Evolutionary conservation across 1,140 invertebrate genomes (phyloP).

Genomic region (Temnothorax nylanderi): DNA sequence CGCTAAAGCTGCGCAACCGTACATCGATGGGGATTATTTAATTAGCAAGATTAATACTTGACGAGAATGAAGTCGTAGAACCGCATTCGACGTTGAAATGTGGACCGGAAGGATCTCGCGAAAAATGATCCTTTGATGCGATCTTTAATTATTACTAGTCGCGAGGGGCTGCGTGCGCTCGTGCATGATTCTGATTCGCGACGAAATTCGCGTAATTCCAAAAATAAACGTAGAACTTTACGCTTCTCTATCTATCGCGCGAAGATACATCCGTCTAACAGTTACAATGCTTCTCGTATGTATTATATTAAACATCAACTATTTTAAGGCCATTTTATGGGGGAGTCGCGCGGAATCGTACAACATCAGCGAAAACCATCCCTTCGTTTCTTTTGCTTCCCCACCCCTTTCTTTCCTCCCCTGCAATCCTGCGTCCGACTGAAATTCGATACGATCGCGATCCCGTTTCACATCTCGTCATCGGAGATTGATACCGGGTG

Average conservation of each 20-base stretch:
- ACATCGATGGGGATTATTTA: constrained; percentile 6
- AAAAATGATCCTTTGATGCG: neutral
- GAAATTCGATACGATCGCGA: constrained; percentile 43
- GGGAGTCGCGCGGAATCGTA: constrained; percentile 22
- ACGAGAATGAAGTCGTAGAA: neutral
- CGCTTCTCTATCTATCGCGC: neutral
- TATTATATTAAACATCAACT: constrained; percentile 27
- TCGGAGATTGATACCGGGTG: constrained; percentile 49
- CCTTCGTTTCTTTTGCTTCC: neutral
- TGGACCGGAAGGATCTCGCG: neutral
- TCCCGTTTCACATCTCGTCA: constrained; percentile 36
- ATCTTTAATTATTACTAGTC: neutral
- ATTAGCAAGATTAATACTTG: neutral
- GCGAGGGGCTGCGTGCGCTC: neutral
- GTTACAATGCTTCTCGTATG: constrained; percentile 3
- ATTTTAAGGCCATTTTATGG: constrained; percentile 39
- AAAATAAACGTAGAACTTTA: neutral
- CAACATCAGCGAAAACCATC: constrained; percentile 21
- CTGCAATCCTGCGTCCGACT: neutral
- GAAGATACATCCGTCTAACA: neutral
- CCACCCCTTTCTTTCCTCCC: neutral
- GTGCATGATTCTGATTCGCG: neutral
- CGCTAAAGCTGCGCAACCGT: neutral
- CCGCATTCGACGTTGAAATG: neutral
- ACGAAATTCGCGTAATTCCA: neutral